Evolutionary conservation across 2,888 invertebrate genomes (phyloP), one percentile per base, ranked within the genome.

Genomic region (Anticlea derivata): DNA sequence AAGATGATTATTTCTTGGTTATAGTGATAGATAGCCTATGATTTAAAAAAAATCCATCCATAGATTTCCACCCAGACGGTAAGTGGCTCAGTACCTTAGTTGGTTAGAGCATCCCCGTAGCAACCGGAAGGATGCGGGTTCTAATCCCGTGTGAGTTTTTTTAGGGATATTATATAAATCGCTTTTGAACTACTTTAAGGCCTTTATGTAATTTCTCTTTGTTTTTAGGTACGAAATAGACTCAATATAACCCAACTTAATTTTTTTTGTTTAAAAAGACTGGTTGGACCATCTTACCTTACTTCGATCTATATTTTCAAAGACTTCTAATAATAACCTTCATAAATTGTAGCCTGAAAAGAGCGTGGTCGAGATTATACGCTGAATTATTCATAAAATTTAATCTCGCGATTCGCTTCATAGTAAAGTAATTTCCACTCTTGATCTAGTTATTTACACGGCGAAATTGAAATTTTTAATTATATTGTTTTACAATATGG

Each of bases 301-400:
- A 1, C 17, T 29, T 2, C n/a, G 13, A 33, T 20, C 17, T n/a
- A 26, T 20, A 20, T 17, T 34, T 44, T 10, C 5, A 0, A 44
- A 20, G 12, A 27, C 12, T n/a, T 29, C 27, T 35, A 27, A 22
- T 35, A 44, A 35, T 44, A 38, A 22, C 22, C 37, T 45, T 7
- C 30, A 54, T 51, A 46, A 58, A 49, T 35, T 34, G 20, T 37
- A 50, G 47, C 44, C 35, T 47, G 38, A 55, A 38, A 58, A 49
- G 50, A 50, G 46, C 55, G 8, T 38, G 27, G 46, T 22, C 48
- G 50, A 47, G 53, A 58, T 58, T 50, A 46, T 50, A 50, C 40
- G 23, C 49, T 61, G 60, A 61, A 58, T 61, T 52, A 61, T 58
- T 61, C 56, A 61, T 52, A 50, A 54, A 53, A 46, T 53, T 46